Evolutionary conservation across 2,797 vertebrate genomes (phyloP).

Genomic region (Nyctalus aviator): DNA sequence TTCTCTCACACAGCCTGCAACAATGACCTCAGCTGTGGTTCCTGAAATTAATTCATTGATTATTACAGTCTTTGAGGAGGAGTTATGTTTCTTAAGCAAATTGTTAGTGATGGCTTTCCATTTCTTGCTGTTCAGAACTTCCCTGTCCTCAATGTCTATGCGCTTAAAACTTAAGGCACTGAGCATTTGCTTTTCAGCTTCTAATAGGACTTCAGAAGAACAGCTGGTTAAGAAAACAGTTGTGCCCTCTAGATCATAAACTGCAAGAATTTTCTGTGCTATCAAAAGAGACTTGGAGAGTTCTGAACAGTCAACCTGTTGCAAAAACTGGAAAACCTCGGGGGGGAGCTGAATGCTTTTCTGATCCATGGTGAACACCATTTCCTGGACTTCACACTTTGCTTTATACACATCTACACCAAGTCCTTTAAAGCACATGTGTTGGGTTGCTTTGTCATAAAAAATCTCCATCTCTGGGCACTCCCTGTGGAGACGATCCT

Average conservation of each 20-base stretch:
- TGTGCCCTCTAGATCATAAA: slow-evolving; percentile 84
- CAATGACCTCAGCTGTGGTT: slow-evolving; percentile 75
- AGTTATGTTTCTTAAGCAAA: slow-evolving; percentile 81
- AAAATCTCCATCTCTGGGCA: slow-evolving; percentile 84
- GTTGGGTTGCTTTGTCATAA: slow-evolving; percentile 81
- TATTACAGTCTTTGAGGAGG: slow-evolving; percentile 77
- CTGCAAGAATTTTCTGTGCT: slow-evolving; percentile 86
- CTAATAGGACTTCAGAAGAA: slow-evolving; percentile 80
- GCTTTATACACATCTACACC: slow-evolving; percentile 85
- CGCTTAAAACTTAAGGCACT: slow-evolving; percentile 72
- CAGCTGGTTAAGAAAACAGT: slow-evolving; percentile 84
- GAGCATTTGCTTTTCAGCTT: slow-evolving; percentile 88
- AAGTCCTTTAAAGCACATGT: slow-evolving; percentile 88
- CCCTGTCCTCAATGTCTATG: slow-evolving; percentile 85
- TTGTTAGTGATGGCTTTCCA: slow-evolving; percentile 86
- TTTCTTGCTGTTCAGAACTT: slow-evolving; percentile 80
- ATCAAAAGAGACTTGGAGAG: slow-evolving; percentile 89
- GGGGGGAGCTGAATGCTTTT: slow-evolving; percentile 78
- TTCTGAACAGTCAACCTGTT: slow-evolving; percentile 80
- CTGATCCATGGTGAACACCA: slow-evolving; percentile 73
- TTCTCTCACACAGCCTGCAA: slow-evolving; percentile 87
- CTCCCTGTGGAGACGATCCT: slow-evolving; percentile 67
- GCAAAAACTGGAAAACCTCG: slow-evolving; percentile 88
- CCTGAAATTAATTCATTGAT: slow-evolving; percentile 75
- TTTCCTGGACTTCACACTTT: slow-evolving; percentile 89